These are phyloP conservation scores for Julus scanicus DNA, from an alignment of 2,888 invertebrate species.

Conservation along the genomic window DNA sequence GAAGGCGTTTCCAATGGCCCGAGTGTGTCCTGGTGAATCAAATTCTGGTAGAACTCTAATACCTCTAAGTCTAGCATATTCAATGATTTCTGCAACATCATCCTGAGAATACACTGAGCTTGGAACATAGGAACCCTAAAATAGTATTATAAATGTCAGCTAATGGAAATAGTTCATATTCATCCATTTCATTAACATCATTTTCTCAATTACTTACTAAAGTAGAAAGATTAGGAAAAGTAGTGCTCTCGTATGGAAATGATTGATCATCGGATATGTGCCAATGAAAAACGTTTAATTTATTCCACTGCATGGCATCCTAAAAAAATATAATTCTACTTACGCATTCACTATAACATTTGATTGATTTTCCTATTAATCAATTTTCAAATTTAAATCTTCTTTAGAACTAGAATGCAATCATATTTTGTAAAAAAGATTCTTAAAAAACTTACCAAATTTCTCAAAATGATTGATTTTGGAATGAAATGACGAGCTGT, in stretches of 20 bases:
- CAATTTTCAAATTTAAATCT: background rate
- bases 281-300: slow-evolving; percentile 70
- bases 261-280: slow-evolving; percentile 69
- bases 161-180: background rate
- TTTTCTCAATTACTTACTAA: slow-evolving; percentile 45
- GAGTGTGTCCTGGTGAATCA: slow-evolving; percentile 84
- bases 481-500: slow-evolving; percentile 88
- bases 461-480: slow-evolving; percentile 69
- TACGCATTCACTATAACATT: too few species aligned
- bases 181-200: background rate
- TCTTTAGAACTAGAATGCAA: too few species aligned
- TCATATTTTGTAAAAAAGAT: background rate
- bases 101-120: slow-evolving; percentile 74
- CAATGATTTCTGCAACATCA: slow-evolving; percentile 77
- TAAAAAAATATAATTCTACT: background rate
- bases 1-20: slow-evolving; percentile 57
- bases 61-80: slow-evolving; percentile 82
- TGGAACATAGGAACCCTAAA: slow-evolving; percentile 75
- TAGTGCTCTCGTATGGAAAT: slow-evolving; percentile 67
- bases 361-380: too few species aligned
- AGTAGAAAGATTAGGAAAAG: slow-evolving; percentile 57
- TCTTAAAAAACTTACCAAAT: slow-evolving; percentile 70
- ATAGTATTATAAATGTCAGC: background rate
- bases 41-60: slow-evolving; percentile 91
- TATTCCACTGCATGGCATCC: slow-evolving; percentile 69